Evolutionary conservation across 2,113 vertebrate genomes (phyloP).

Genomic region (Callocephalon fimbriatum): DNA sequence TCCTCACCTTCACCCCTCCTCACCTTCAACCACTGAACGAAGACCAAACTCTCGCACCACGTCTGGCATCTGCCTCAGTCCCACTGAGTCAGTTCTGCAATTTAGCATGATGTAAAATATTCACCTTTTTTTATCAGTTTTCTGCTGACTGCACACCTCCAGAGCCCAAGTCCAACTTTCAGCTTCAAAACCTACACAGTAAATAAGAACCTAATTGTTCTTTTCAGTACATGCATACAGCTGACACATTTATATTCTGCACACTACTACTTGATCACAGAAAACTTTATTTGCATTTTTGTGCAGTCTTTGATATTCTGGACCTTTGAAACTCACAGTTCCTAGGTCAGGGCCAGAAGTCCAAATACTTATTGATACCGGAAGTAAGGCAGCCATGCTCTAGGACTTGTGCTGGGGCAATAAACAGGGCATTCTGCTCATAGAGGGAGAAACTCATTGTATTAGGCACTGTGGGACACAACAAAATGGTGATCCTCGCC

Average conservation of each 20-base stretch:
- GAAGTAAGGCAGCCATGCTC: not conserved
- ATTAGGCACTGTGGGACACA: not conserved
- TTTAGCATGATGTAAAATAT: not conserved
- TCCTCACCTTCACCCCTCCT: not conserved
- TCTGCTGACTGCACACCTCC: not conserved
- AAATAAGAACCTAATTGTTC: not conserved
- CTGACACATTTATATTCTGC: not conserved
- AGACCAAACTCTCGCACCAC: not conserved
- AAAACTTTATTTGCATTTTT: not conserved
- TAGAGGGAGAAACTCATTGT: not conserved
- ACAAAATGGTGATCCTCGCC: not conserved
- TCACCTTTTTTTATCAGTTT: not conserved
- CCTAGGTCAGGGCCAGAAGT: not conserved
- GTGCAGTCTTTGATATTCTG: not conserved
- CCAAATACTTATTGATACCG: not conserved
- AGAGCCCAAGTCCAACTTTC: not conserved
- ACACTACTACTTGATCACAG: not conserved
- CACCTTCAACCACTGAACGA: not conserved
- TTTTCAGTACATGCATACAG: not conserved
- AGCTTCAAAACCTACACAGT: not conserved
- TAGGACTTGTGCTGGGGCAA: not conserved
- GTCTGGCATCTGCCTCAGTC: not conserved
- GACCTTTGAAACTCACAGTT: not conserved
- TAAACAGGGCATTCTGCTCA: not conserved
- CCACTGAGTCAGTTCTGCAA: not conserved